phyloP scores from a whole-genome alignment of 2,797 vertebrate species.

The Philypnodon macrostomus region DNA sequence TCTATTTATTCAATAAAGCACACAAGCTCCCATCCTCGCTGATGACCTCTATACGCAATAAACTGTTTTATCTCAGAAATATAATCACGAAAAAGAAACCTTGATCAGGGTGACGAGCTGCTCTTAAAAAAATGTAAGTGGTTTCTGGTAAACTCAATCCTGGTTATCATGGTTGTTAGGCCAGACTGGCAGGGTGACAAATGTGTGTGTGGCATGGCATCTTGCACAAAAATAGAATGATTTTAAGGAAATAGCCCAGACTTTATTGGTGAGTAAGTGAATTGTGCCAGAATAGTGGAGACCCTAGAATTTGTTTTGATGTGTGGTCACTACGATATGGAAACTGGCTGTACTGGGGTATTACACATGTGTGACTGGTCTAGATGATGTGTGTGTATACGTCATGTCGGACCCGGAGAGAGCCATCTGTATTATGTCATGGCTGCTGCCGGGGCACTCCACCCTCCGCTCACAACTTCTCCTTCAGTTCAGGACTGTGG shows the following conservation, averaged over 20 bases:
- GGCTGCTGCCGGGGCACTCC: conserved; percentile 51
- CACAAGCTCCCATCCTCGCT: conserved; percentile 3
- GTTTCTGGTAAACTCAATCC: conserved; percentile 8
- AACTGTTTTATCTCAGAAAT: background rate
- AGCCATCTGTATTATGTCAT: conserved; percentile 66
- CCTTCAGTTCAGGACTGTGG: conserved; percentile 17
- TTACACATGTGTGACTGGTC: conserved; percentile 51
- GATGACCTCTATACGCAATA: conserved; percentile 21
- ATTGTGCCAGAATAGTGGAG: conserved; percentile 11
- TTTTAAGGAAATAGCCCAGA: conserved; percentile 22
- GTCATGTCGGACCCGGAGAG: conserved; percentile 46
- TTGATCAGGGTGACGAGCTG: background rate
- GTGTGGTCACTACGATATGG: conserved; percentile 21
- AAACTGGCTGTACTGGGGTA: conserved; percentile 20
- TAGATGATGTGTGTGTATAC: conserved; percentile 30
- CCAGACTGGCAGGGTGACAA: conserved; percentile 8
- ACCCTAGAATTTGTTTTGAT: conserved; percentile 36
- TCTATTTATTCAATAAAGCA: conserved; percentile 17
- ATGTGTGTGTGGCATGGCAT: background rate
- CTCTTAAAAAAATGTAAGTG: background rate
- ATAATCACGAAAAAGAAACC: background rate
- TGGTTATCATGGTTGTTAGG: background rate
- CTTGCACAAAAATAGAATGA: background rate
- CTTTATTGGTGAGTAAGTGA: conserved; percentile 11
- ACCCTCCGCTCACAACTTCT: conserved; percentile 50